Percentiles rank a stretch among this genome's conserved stretches.
phyloP scores from a whole-genome alignment of 1,140 invertebrate species.

The Rhysida immarginata region DNA sequence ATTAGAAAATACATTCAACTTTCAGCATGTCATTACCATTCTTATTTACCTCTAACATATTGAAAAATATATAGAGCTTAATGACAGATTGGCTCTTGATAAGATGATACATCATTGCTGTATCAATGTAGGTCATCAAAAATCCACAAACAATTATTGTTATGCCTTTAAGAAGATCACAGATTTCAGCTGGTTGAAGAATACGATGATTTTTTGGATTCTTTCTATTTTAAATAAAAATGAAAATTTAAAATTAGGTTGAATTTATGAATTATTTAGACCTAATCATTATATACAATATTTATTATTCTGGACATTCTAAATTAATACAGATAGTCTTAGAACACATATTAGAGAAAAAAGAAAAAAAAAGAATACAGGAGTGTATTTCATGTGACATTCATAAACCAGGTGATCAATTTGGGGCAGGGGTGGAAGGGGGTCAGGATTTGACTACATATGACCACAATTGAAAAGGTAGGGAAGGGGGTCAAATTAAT shows the following conservation, averaged over 20 bases:
- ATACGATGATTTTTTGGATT: slow-evolving; percentile 18
- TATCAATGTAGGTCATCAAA: slow-evolving; percentile 81
- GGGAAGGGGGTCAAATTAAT: too few species aligned
- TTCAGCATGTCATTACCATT: not conserved
- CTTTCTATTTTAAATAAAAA: not conserved
- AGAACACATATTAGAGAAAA: too few species aligned
- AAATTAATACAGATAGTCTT: too few species aligned
- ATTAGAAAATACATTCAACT: not conserved
- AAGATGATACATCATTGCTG: slow-evolving; percentile 95
- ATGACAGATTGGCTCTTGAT: slow-evolving; percentile 98
- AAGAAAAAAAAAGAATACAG: too few species aligned
- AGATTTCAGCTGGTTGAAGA: slow-evolving; percentile 81
- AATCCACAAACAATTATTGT: slow-evolving; percentile 71
- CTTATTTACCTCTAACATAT: slow-evolving; percentile 97
- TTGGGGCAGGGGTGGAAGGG: too few species aligned
- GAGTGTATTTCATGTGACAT: too few species aligned
- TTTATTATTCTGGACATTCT: too few species aligned
- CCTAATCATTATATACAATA: too few species aligned
- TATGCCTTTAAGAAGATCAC: slow-evolving; percentile 85
- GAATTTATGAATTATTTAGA: too few species aligned
- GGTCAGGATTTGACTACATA: too few species aligned
- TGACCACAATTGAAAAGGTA: too few species aligned
- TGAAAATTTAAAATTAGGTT: not conserved
- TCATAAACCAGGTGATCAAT: too few species aligned
- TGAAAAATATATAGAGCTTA: slow-evolving; percentile 98